Percentiles rank a stretch among this genome's conserved stretches.
Conservation (phyloP, 2,797 vertebrate species). For the Mus minutoides region DNA sequence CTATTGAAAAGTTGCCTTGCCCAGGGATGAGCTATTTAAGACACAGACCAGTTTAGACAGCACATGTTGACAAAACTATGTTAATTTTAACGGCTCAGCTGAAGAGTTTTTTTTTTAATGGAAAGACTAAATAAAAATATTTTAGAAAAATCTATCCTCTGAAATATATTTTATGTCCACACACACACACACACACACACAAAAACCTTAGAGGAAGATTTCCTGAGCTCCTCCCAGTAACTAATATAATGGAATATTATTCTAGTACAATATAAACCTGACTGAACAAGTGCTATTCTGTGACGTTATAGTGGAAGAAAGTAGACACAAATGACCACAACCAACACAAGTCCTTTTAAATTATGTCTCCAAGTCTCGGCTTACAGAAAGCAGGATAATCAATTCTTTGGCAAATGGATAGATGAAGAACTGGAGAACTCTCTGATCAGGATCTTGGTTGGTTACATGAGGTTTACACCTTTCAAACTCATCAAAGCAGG, state of each 20-base stretch:
- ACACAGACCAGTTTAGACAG: neutral
- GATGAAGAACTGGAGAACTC: neutral
- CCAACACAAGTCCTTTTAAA: neutral
- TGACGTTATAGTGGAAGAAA: neutral
- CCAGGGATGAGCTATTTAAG: constrained; percentile 27
- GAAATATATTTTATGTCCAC: neutral
- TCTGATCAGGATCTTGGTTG: neutral
- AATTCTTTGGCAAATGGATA: neutral
- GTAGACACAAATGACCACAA: neutral
- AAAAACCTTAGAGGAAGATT: constrained; percentile 28
- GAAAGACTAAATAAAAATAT: constrained; percentile 47
- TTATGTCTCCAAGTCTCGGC: neutral
- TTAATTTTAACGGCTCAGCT: constrained; percentile 18
- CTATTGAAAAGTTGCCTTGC: constrained; percentile 30
- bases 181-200: no score
- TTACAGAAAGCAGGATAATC: neutral
- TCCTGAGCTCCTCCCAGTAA: neutral
- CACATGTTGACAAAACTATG: constrained; percentile 59
- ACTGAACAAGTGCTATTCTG: neutral
- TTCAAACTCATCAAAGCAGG: neutral
- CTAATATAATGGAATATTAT: neutral
- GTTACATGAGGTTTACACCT: neutral
- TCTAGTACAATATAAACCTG: neutral
- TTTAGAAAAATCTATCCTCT: constrained; percentile 19
- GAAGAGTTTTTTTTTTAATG: constrained; percentile 45